Evolutionary conservation across 2,113 vertebrate species (phyloP).

Genomic region (Accipiter virgatus): DNA sequence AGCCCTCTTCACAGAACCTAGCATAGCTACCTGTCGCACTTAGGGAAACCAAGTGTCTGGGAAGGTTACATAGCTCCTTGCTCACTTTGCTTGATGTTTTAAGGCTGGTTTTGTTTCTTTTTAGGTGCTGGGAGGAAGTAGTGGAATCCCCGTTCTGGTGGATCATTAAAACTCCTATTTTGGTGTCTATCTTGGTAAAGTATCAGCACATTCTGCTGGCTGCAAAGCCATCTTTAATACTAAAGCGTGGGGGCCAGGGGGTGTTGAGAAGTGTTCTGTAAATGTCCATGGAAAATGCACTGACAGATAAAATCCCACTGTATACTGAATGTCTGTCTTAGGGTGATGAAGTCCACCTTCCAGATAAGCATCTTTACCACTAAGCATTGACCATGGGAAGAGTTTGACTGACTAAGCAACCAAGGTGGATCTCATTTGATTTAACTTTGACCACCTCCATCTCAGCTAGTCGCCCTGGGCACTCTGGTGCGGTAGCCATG

Average conservation of each 20-base stretch:
- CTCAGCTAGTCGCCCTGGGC: neutral
- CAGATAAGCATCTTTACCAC: neutral
- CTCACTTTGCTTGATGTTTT: neutral
- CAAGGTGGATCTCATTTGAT: neutral
- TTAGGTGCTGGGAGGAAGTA: slow-evolving; percentile 92
- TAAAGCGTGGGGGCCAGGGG: neutral
- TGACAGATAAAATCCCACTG: neutral
- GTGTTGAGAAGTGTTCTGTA: neutral
- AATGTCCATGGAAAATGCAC: neutral
- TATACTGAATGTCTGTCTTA: neutral
- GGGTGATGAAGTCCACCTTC: neutral
- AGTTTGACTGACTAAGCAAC: neutral
- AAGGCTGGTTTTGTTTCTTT: slow-evolving; percentile 40
- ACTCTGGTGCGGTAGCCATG: neutral
- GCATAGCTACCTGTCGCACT: neutral
- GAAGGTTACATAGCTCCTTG: neutral
- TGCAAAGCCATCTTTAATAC: slow-evolving; percentile 6
- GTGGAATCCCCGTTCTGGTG: slow-evolving; percentile 85
- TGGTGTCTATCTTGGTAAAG: slow-evolving; percentile 89
- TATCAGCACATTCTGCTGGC: slow-evolving; percentile 33
- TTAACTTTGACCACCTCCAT: neutral
- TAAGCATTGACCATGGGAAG: neutral
- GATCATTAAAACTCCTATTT: slow-evolving; percentile 93
- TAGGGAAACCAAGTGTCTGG: neutral
- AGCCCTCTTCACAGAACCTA: neutral